Evolutionary conservation across 1,140 invertebrate genomes (phyloP).

Genomic region (Lepidurus packardi): DNA sequence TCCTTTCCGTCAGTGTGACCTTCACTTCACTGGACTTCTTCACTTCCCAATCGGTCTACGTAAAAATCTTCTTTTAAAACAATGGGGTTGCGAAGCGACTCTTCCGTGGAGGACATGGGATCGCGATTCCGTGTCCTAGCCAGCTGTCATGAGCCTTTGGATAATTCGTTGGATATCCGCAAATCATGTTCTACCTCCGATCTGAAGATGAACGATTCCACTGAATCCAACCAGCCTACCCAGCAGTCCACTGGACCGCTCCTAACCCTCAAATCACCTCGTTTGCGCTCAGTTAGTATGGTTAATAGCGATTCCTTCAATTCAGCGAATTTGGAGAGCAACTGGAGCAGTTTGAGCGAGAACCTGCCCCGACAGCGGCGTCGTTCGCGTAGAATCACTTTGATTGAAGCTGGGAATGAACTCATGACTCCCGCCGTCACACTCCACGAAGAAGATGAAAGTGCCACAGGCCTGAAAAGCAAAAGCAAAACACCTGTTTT

Average conservation of each 20-base stretch:
- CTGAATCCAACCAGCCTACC: neutral
- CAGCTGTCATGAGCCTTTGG: neutral
- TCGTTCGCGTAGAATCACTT: neutral
- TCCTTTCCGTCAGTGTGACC: neutral
- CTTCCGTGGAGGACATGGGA: neutral
- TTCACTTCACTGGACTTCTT: too few species aligned
- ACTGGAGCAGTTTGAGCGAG: neutral
- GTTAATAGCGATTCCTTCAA: neutral
- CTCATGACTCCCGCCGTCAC: neutral
- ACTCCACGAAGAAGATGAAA: neutral
- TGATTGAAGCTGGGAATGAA: neutral
- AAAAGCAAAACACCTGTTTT: neutral
- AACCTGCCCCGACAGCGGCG: constrained; percentile 1
- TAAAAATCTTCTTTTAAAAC: neutral
- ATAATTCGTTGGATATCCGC: neutral
- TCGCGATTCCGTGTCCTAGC: neutral
- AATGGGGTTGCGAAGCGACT: neutral
- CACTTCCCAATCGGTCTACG: too few species aligned
- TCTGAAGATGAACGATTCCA: neutral
- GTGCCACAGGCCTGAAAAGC: neutral
- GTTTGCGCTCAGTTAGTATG: neutral
- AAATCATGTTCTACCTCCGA: neutral
- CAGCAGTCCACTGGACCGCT: neutral
- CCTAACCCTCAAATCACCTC: neutral
- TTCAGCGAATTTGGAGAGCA: neutral